Base-by-base conservation (phyloP, 2,113 vertebrate species). In the Sphaerodactylus townsendi region DNA sequence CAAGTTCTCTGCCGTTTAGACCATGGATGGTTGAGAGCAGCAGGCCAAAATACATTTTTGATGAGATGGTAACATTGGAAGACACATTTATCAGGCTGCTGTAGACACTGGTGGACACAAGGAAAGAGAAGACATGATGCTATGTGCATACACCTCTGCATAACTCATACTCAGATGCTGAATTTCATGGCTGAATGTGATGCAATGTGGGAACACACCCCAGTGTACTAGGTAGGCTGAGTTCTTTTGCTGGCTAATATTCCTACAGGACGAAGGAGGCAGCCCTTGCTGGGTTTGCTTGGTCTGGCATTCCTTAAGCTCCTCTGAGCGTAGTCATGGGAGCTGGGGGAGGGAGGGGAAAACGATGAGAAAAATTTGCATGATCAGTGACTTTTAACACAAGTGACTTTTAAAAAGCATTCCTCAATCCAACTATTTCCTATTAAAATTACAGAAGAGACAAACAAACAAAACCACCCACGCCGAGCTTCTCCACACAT, bases 321-420 rank as follows among this genome's bases (percentile, higher is more conserved):
- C 2, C 2, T 30, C 88, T 53, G 86, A 25, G 70, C 53, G 77
- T 77, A 71, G 33, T 64, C 77, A 37, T 80, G 78, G 37, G 0
- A 3, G 86, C 39, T 72, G 71, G 83, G 66, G 56, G 77, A 80
- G 68, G 14, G 21, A 62, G 21, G 59, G 8, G 59, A 62, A n/a
- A 62, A 62, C 23, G 23, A 62, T 62, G 59, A 44, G 77, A 86
- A 81, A 50, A 48, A 65, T 82, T 69, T 88, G 73, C 79, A 19
- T 37, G 73, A 90, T 81, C 41, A 86, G 79, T 82, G 50, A 11
- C 62, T 92, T 53, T 44, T n/a, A 0, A 0, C 37, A 82, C 14
- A 89, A 84, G 83, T 46, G 3, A 91, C 64, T 91, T 70, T 46
- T 85, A 37, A 62, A 73, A 91, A 90, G 80, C 28, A 91, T 86